Conservation (phyloP, 2,888 invertebrate species). For the Baccha elongata region DNA sequence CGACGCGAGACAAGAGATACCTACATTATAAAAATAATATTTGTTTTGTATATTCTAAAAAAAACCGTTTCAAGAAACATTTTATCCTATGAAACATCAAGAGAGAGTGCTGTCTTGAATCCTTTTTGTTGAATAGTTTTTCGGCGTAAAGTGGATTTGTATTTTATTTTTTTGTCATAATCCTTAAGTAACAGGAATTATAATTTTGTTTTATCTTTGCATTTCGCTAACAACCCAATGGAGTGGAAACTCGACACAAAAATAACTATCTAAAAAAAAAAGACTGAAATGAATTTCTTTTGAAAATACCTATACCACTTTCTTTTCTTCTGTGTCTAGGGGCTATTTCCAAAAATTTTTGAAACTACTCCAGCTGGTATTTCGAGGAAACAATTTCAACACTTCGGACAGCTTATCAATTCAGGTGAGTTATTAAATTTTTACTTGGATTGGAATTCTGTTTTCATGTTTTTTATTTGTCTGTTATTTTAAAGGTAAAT, state of each 20-base stretch:
- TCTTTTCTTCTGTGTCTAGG: conserved; percentile 71
- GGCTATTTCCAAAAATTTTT: conserved; percentile 78
- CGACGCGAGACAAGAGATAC: conserved; percentile 24
- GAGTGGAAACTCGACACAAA: conserved; percentile 5
- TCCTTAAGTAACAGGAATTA: conserved; percentile 49
- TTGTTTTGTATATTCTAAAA: conserved; percentile 16
- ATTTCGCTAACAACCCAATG: background rate
- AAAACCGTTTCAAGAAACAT: conserved; percentile 51
- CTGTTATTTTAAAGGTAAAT: conserved; percentile 76
- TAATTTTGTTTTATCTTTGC: background rate
- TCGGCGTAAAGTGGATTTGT: background rate
- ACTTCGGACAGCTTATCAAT: conserved; percentile 80
- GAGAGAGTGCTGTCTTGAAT: conserved; percentile 40
- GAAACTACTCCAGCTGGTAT: conserved; percentile 80
- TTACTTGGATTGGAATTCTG: conserved; percentile 15
- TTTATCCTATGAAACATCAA: conserved; percentile 28
- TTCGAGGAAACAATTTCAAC: conserved; percentile 79
- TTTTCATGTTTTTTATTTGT: conserved; percentile 16
- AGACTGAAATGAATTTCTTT: conserved; percentile 2
- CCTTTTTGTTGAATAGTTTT: conserved; percentile 21
- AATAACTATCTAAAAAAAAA: background rate
- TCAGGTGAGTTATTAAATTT: conserved; percentile 77
- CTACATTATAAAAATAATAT: conserved; percentile 17
- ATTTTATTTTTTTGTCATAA: conserved; percentile 26
- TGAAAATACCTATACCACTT: too few relatives aligned